These are phyloP conservation scores for Rhyacichthys aspro DNA, from an alignment of 2,797 vertebrate species.

Conservation along the genomic window DNA sequence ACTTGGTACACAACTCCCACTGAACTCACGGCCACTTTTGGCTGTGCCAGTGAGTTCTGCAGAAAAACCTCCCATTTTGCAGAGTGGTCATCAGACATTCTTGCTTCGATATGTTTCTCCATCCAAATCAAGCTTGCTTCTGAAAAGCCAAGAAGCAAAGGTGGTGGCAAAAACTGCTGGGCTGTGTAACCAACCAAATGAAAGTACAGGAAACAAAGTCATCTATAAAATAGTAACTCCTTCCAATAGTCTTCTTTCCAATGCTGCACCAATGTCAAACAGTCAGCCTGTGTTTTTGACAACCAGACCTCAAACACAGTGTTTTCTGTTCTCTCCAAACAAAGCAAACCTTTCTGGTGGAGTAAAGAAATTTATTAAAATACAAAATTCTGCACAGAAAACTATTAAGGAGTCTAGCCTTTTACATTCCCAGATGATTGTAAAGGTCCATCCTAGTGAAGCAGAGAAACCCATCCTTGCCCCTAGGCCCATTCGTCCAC, in stretches of 20 bases:
- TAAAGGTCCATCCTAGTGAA: constrained; percentile 43
- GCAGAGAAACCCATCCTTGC: constrained; percentile 61
- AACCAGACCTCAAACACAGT: constrained; percentile 78
- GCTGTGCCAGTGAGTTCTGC: constrained; percentile 74
- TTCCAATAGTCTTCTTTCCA: constrained; percentile 68
- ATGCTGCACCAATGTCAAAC: constrained; percentile 52
- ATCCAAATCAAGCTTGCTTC: constrained; percentile 73
- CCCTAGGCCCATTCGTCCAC: constrained; percentile 70
- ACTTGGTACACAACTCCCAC: constrained; percentile 59
- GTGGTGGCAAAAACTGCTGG: constrained; percentile 44
- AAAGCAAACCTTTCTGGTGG: constrained; percentile 63
- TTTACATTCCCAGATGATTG: constrained; percentile 44
- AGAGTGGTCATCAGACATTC: constrained; percentile 81
- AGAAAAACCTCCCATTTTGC: constrained; percentile 68
- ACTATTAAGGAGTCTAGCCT: constrained; percentile 48
- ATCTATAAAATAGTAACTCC: constrained; percentile 80
- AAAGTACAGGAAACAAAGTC: constrained; percentile 75
- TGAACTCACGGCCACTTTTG: constrained; percentile 68
- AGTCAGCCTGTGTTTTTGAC: constrained; percentile 78
- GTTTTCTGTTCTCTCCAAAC: constrained; percentile 79
- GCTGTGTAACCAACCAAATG: constrained; percentile 57
- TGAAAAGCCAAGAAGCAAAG: constrained; percentile 66
- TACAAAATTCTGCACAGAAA: constrained; percentile 60
- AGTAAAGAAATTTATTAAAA: constrained; percentile 62
- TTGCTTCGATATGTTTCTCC: constrained; percentile 81